Evolutionary conservation across 1,140 invertebrate species (phyloP), one percentile per base, ranked within the genome.

Genomic region (Caerostris extrusa): DNA sequence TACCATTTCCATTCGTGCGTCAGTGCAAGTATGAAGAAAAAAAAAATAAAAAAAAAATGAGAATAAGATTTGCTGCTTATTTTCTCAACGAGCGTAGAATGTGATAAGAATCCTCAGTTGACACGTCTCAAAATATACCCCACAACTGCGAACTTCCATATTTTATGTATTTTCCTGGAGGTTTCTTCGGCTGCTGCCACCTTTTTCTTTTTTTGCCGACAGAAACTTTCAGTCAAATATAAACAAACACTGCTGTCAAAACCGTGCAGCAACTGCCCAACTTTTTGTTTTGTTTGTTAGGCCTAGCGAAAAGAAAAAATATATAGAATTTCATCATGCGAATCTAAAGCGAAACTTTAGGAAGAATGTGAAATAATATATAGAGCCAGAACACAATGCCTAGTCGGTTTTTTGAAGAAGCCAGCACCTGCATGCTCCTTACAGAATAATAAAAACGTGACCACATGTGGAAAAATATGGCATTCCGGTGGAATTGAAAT

Each of bases 41-140:
- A 34, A 2, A 2, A n/a, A n/a, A n/a, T n/a, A 8, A 50, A 12
- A 53, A 61, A 77, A 50, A 77, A 50, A 50, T 77, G 19, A 57
- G 58, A 85, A 85, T 85, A 85, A 85, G 19, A 58, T 58, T 58
- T 85, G 57, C n/a, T n/a, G 56, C 82, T 34, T 85, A 56, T 58
- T 85, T 85, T 34, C 56, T 58, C 17, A 7, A 34, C 19, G 34
- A 34, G 19, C 34, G 34, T 3, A 77, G 82, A 85, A 85, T 85
- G 57, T 60, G 82, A 58, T 57, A 58, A 85, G 82, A 85, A 58
- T 85, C 17, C 57, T 8, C 19, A 60, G 53, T 85, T 85, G 83
- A 85, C 83, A 34, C 83, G 83, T 85, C 56, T 85, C 83, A 85
- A 85, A 85, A 57, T 85, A 85, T 85, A 58, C 17, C 57, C 57